phyloP scores from a whole-genome alignment of 2,888 invertebrate genomes.

The Lacanobia oleracea region DNA sequence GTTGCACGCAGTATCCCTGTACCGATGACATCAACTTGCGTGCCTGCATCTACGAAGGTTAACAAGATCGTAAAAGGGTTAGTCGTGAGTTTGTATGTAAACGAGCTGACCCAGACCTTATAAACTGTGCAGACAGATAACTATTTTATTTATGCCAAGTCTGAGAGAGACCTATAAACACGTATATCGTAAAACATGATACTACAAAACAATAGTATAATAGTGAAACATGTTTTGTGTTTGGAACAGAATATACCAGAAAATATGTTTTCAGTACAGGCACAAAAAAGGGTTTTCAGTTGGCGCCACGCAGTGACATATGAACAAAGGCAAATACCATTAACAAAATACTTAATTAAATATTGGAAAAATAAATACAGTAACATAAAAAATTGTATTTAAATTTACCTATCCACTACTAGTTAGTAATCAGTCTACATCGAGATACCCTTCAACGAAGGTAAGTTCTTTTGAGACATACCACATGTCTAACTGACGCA shows the following conservation, averaged over 20 bases:
- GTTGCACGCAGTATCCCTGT: conserved; percentile 25
- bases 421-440: background rate
- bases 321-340: too few relatives aligned
- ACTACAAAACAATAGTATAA: too few relatives aligned
- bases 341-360: too few relatives aligned
- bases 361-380: too few relatives aligned
- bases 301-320: too few relatives aligned
- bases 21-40: conserved; percentile 64
- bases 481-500: too few relatives aligned
- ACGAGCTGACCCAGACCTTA: conserved; percentile 55
- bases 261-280: too few relatives aligned
- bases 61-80: conserved; percentile 61
- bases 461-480: background rate
- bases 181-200: background rate
- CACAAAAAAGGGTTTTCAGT: too few relatives aligned
- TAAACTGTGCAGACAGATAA: conserved; percentile 14
- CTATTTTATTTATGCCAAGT: conserved; percentile 23
- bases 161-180: background rate
- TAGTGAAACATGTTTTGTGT: too few relatives aligned
- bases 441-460: background rate
- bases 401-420: background rate
- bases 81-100: conserved; percentile 57
- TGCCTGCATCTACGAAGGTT: conserved; percentile 55
- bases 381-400: too few relatives aligned
- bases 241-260: too few relatives aligned